Evolutionary conservation across 2,113 vertebrate species (phyloP).

Genomic region (Ageneiosus marmoratus): DNA sequence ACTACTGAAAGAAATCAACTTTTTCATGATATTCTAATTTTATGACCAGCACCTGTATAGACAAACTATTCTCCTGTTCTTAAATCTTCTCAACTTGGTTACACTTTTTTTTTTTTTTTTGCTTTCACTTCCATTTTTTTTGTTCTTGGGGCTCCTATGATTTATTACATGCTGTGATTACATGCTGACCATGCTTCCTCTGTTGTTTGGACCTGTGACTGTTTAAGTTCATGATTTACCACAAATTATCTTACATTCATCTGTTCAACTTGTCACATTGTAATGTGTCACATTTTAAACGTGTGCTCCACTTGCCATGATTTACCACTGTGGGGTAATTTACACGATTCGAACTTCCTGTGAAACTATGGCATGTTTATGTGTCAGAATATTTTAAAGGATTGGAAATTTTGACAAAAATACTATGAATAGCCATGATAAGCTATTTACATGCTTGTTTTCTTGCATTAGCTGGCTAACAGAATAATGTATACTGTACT

Average conservation of each 20-base stretch:
- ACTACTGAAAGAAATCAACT: too few species aligned
- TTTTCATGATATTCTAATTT: too few species aligned
- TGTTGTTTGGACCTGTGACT: not conserved
- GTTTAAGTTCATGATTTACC: not conserved
- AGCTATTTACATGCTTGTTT: too few species aligned
- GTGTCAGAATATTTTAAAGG: not conserved
- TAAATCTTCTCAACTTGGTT: not conserved
- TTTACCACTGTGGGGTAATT: not conserved
- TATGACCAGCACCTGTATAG: too few species aligned
- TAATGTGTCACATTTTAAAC: not conserved
- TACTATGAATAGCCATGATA: too few species aligned
- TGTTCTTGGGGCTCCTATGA: not conserved
- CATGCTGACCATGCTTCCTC: not conserved
- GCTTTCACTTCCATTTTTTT: slow-evolving; percentile 11
- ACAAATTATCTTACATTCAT: not conserved
- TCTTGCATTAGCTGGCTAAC: not conserved
- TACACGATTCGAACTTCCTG: not conserved
- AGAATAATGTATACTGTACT: not conserved
- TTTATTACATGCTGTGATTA: not conserved
- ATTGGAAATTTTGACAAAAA: too few species aligned
- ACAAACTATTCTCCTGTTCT: not conserved
- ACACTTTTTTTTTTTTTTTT: not conserved
- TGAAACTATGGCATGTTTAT: not conserved
- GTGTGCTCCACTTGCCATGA: not conserved
- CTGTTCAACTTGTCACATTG: not conserved